Evolutionary conservation across 2,113 vertebrate species (phyloP).

Genomic region (Erythrocebus patas): DNA sequence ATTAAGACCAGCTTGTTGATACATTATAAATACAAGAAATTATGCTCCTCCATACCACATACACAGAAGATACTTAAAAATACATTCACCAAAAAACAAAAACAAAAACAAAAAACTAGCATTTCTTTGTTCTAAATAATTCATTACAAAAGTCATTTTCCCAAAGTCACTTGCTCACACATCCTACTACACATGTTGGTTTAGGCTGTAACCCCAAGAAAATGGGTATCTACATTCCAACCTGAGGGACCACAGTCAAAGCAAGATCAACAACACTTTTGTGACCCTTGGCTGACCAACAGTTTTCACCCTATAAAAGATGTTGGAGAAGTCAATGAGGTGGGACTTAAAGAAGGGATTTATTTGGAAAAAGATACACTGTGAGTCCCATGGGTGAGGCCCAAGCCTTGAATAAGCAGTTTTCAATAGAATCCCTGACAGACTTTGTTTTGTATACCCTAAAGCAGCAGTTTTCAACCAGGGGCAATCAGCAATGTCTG

Average conservation of each 20-base stretch:
- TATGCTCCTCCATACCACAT: background rate
- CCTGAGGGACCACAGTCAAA: background rate
- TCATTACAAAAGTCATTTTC: constrained; percentile 12
- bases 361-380: background rate
- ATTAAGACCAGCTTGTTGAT: background rate
- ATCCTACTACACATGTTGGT: background rate
- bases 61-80: background rate
- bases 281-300: background rate
- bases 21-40: background rate
- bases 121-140: background rate
- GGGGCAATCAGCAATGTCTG: background rate
- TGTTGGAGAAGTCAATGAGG: background rate
- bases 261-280: background rate
- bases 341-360: background rate
- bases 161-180: background rate
- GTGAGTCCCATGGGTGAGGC: background rate
- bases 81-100: background rate
- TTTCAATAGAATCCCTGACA: background rate
- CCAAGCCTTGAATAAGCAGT: background rate
- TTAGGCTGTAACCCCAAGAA: background rate
- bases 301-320: background rate
- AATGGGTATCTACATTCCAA: background rate
- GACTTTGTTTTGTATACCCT: background rate
- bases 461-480: background rate
- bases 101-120: background rate